Evolutionary conservation across 2,113 vertebrate genomes (phyloP).

Genomic region (Regulus satrapa): DNA sequence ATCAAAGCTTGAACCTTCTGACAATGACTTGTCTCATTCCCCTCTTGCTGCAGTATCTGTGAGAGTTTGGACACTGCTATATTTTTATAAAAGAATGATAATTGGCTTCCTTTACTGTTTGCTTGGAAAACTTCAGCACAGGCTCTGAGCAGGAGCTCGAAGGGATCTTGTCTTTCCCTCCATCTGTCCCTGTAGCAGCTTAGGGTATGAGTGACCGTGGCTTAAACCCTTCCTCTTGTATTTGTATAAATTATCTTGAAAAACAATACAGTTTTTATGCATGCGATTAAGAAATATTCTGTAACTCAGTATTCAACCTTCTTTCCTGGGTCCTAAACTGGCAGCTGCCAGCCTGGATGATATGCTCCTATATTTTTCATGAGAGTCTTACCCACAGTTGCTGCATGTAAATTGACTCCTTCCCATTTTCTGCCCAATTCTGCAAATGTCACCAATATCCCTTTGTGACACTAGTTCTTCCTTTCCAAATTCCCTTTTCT

Average conservation of each 20-base stretch:
- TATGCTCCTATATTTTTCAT: rapidly evolving
- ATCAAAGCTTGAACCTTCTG: neutral
- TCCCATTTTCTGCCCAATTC: neutral
- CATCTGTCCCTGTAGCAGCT: neutral
- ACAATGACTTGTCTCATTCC: rapidly evolving
- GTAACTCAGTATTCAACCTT: neutral
- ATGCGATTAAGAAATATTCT: neutral
- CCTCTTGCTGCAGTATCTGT: neutral
- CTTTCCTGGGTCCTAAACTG: neutral
- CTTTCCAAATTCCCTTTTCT: neutral
- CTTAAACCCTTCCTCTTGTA: neutral
- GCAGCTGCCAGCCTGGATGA: neutral
- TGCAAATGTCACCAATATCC: neutral
- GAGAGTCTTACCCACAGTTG: neutral
- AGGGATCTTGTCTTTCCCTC: neutral
- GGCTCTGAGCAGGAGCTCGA: neutral
- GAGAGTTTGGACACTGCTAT: neutral
- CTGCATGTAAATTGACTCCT: neutral
- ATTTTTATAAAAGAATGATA: neutral
- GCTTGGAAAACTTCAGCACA: neutral
- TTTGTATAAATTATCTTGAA: neutral
- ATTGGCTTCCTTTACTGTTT: neutral
- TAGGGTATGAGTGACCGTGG: neutral
- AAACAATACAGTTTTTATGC: neutral
- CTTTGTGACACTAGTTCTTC: neutral